These are phyloP conservation scores for Elaphurus davidianus DNA, from an alignment of 2,113 vertebrate genomes.

Conservation along the genomic window DNA sequence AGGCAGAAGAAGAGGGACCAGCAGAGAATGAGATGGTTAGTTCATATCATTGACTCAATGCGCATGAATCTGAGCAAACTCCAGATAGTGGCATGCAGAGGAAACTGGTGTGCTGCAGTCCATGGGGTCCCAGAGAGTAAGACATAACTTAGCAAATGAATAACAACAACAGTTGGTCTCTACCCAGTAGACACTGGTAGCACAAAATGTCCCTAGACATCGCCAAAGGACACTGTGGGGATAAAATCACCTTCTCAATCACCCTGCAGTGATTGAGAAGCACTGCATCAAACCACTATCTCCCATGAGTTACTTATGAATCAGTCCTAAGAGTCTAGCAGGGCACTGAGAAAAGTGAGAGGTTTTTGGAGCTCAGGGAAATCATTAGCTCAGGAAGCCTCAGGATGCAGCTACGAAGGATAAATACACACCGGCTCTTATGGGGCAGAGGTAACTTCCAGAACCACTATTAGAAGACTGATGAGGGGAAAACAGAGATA, in stretches of 20 bases:
- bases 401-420: neutral
- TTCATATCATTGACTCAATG: neutral
- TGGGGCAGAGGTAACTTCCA: neutral
- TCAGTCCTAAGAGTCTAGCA: neutral
- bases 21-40: neutral
- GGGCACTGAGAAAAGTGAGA: neutral
- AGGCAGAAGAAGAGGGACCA: neutral
- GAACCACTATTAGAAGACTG: neutral
- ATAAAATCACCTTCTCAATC: neutral
- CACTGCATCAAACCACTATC: neutral
- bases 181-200: neutral
- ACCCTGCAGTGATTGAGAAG: neutral
- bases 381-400: neutral
- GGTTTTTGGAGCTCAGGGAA: neutral
- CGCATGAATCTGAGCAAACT: neutral
- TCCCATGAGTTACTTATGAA: neutral
- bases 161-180: neutral
- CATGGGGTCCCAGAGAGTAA: neutral
- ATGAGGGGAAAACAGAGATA: neutral
- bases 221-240: neutral
- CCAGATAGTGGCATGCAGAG: neutral
- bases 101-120: neutral
- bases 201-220: neutral
- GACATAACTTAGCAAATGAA: neutral
- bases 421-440: neutral